Evolutionary conservation across 2,888 invertebrate genomes (phyloP).

Genomic region (Dicyrtoma fusca): DNA sequence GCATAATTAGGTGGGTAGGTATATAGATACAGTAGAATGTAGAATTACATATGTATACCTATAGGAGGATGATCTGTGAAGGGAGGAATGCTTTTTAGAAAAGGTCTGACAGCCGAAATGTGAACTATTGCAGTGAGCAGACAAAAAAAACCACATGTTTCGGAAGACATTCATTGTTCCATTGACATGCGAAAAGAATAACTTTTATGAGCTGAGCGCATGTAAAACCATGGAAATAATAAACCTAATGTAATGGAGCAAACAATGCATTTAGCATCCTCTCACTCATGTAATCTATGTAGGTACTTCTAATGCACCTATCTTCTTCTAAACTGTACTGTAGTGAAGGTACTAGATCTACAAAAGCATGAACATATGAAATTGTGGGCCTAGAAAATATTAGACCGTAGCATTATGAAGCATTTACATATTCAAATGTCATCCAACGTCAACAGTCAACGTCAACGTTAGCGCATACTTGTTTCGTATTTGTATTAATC

Average conservation of each 20-base stretch:
- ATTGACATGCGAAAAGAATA: conserved; percentile 41
- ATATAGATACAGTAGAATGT: not conserved
- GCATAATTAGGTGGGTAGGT: not conserved
- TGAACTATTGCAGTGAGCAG: conserved; percentile 41
- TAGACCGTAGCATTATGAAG: too few species aligned
- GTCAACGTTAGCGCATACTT: too few species aligned
- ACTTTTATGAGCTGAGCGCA: conserved; percentile 7
- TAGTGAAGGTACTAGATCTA: too few species aligned
- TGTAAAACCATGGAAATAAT: conserved; percentile 14
- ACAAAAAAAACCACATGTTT: conserved; percentile 40
- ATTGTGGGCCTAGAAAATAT: too few species aligned
- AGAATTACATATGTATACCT: not conserved
- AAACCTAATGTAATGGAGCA: conserved; percentile 13
- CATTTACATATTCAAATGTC: too few species aligned
- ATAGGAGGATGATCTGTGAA: not conserved
- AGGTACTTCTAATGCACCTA: too few species aligned
- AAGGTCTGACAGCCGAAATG: conserved; percentile 41
- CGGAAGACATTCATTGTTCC: conserved; percentile 43
- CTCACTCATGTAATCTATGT: too few species aligned
- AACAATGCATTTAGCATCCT: conserved; percentile 9
- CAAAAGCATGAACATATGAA: too few species aligned
- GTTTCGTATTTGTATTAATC: too few species aligned
- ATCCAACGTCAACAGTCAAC: too few species aligned
- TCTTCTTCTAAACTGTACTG: too few species aligned
- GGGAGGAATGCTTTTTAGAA: conserved; percentile 24